Percentiles rank a stretch among this genome's conserved stretches.
Conservation (phyloP, 2,888 invertebrate genomes). For the Ochropleura leucogaster region DNA sequence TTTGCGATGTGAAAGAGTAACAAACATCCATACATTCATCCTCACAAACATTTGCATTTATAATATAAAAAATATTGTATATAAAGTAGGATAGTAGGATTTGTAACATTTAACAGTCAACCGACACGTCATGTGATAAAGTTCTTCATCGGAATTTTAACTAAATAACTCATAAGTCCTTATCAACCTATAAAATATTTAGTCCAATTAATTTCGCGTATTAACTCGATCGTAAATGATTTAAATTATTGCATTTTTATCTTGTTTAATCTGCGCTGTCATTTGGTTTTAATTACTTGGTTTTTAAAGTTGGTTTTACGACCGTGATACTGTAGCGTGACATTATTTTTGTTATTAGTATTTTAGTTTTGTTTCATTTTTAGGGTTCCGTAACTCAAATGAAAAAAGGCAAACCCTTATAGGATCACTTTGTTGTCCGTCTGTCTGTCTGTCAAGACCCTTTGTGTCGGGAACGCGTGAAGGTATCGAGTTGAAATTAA, state of each 20-base stretch:
- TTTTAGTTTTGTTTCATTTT: slow-evolving; percentile 53
- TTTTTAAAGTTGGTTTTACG: slow-evolving; percentile 64
- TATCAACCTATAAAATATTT: slow-evolving; percentile 66
- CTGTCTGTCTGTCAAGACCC: no score
- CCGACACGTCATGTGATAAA: background rate
- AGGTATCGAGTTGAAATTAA: no score
- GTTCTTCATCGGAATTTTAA: slow-evolving; percentile 1
- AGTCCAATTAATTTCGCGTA: slow-evolving; percentile 71
- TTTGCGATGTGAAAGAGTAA: no score
- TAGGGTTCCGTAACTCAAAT: background rate
- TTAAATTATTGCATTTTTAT: slow-evolving; percentile 74
- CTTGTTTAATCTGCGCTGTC: slow-evolving; percentile 60
- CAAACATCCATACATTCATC: no score
- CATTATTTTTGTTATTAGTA: slow-evolving; percentile 55
- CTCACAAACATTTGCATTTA: no score
- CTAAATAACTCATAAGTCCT: slow-evolving; percentile 17
- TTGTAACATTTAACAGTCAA: background rate
- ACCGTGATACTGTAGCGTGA: slow-evolving; percentile 40
- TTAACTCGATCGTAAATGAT: slow-evolving; percentile 69
- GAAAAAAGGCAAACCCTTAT: no score
- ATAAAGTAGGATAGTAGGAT: background rate
- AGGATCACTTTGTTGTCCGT: no score
- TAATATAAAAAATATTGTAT: no score
- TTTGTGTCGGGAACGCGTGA: no score
- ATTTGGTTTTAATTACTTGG: slow-evolving; percentile 61